Conservation (phyloP, 2,797 vertebrate species). For the Anolis apletophallus region DNA sequence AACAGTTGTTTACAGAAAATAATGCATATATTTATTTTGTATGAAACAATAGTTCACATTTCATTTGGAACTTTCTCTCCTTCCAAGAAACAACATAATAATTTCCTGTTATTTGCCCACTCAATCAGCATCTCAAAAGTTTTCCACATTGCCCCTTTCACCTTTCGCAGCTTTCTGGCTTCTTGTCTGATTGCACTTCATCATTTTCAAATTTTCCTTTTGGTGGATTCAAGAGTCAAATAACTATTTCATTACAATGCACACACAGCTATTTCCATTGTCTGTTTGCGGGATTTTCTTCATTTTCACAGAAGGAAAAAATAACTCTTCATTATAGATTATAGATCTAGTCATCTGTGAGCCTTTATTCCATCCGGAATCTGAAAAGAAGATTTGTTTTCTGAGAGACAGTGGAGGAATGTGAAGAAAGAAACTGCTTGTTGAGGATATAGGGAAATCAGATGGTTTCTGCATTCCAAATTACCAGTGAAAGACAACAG, state of each 20-base stretch:
- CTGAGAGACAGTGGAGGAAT: constrained; percentile 9
- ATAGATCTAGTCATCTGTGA: constrained; percentile 69
- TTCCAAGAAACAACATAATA: constrained; percentile 56
- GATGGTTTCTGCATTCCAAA: no score
- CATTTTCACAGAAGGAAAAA: constrained; percentile 67
- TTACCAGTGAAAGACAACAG: background rate
- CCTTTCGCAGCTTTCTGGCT: constrained; percentile 65
- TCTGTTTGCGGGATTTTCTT: constrained; percentile 69
- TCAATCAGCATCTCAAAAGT: constrained; percentile 43
- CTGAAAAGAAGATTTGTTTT: constrained; percentile 41
- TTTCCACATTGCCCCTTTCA: constrained; percentile 57
- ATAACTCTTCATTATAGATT: constrained; percentile 73
- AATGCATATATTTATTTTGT: constrained; percentile 16
- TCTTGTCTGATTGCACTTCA: constrained; percentile 71
- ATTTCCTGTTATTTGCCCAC: constrained; percentile 53
- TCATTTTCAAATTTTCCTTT: constrained; percentile 75
- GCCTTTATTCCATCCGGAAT: constrained; percentile 50
- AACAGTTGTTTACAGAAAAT: background rate
- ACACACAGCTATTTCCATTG: constrained; percentile 67
- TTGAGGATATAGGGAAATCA: background rate
- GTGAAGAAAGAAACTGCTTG: background rate
- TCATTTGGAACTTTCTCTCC: background rate
- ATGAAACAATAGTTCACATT: constrained; percentile 32
- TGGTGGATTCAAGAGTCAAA: constrained; percentile 62
- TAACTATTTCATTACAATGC: constrained; percentile 67